Evolutionary conservation across 1,140 invertebrate genomes (phyloP), one percentile per base, ranked within the genome.

Genomic region (Zaprionus ghesquierei): DNA sequence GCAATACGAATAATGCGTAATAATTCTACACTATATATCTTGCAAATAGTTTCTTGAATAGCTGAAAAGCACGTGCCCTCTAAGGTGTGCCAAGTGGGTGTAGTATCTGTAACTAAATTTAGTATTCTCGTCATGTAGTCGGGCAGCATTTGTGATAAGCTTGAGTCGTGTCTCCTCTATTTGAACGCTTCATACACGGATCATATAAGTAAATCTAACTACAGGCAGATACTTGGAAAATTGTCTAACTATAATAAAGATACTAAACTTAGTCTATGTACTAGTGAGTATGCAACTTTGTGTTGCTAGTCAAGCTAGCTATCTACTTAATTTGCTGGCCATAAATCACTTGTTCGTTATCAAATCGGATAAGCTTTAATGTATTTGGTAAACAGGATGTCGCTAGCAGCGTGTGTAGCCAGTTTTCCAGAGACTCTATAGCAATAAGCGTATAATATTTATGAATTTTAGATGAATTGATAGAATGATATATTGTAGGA

Each of bases 371-470:
- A 62, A 61, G 59, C 58, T 23, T 31, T 27, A 46, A 49, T 49
- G 60, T 51, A 29, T 33, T 38, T 53, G 23, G 33, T 53, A 53
- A 53, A 64, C 49, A 64, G 76, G 76, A 77, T 54, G 69, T 78
- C 31, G 33, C 12, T 41, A 20, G 20, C 15, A 35, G 18, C 25
- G 23, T 51, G 22, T 51, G 5, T 13, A 51, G 23, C 12, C 9
- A 22, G 15, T 46, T 46, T 46, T 46, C 18, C 41, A n/a, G n/a
- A n/a, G n/a, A 20, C n/a, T 46, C 41, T 46, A 20, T 6, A 38
- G n/a, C 35, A 41, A 12, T 41, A 15, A 22, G 41, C 18, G 41
- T 46, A 12, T 20, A 22, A 10, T 20, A 46, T 46, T 46, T 46
- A 46, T 46, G 41, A 46, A 18, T 29, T 29, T 29, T 29, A 3